Evolutionary conservation across 2,797 vertebrate genomes (phyloP).

Genomic region (Setipinna tenuifilis): DNA sequence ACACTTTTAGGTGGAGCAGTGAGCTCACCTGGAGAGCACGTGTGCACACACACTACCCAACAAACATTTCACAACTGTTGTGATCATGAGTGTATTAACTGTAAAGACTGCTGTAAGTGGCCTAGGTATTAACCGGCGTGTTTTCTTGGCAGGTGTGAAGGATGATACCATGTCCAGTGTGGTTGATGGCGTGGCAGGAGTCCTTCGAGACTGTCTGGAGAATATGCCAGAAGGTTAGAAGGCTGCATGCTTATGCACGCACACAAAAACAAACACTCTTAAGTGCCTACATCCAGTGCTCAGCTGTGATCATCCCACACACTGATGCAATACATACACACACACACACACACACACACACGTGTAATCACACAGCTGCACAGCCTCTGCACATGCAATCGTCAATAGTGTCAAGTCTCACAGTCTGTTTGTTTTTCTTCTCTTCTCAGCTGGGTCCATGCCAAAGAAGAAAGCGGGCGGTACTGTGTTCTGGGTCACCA

Average conservation of each 20-base stretch:
- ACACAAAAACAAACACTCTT: too few species aligned
- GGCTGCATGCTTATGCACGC: background rate
- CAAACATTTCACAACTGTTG: background rate
- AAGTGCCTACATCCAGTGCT: too few species aligned
- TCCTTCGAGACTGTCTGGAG: slow-evolving; percentile 81
- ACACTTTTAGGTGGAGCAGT: too few species aligned
- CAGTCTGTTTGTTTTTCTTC: background rate
- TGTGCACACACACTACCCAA: too few species aligned
- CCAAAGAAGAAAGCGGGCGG: slow-evolving; percentile 78
- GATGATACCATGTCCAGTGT: slow-evolving; percentile 85
- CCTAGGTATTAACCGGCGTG: background rate
- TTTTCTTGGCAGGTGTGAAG: slow-evolving; percentile 74
- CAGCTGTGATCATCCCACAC: too few species aligned
- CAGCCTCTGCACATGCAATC: too few species aligned
- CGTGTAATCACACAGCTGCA: background rate
- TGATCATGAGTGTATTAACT: background rate
- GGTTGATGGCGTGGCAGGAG: slow-evolving; percentile 81
- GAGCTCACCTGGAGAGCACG: too few species aligned
- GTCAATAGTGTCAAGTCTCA: too few species aligned
- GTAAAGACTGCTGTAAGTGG: background rate
- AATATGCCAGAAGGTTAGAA: slow-evolving; percentile 79
- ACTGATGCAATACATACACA: background rate
- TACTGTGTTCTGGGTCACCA: slow-evolving; percentile 88
- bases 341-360: background rate
- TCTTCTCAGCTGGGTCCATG: slow-evolving; percentile 68